Evolutionary conservation across 2,888 invertebrate genomes (phyloP).

Genomic region (Chymomyza caudatula): DNA sequence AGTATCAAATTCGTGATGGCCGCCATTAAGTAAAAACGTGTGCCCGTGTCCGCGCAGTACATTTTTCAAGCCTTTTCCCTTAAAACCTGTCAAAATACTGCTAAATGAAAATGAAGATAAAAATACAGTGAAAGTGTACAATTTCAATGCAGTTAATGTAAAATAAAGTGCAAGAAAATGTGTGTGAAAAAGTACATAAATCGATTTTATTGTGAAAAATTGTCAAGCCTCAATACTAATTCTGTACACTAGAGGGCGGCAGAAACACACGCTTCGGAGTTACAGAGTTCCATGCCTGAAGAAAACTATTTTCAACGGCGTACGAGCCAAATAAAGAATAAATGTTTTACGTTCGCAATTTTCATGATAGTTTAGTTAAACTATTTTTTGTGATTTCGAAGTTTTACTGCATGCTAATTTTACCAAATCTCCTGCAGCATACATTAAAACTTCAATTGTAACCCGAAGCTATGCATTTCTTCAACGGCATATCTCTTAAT

Average conservation of each 20-base stretch:
- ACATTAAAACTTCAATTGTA: conserved; percentile 15
- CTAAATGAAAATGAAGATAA: conserved; percentile 54
- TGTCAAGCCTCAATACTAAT: conserved; percentile 41
- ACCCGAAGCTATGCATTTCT: conserved; percentile 15
- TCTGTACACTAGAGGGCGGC: conserved; percentile 44
- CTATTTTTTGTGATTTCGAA: not conserved
- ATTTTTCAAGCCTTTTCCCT: conserved; percentile 72
- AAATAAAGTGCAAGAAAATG: conserved; percentile 70
- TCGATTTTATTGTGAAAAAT: conserved; percentile 74
- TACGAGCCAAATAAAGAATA: conserved; percentile 9
- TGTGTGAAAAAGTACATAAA: conserved; percentile 76
- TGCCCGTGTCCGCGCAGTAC: conserved; percentile 77
- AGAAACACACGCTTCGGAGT: conserved; percentile 46
- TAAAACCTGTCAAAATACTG: conserved; percentile 70
- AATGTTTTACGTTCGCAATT: not conserved
- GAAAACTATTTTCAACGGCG: conserved; percentile 40
- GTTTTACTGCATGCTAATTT: conserved; percentile 22
- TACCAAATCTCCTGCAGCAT: not conserved
- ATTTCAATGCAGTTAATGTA: conserved; percentile 59
- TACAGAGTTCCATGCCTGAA: conserved; percentile 49
- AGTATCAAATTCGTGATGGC: conserved; percentile 64
- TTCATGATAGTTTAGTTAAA: not conserved
- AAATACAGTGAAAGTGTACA: conserved; percentile 62
- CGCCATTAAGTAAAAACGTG: conserved; percentile 78
- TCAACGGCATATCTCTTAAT: conserved; percentile 33